phyloP scores from a whole-genome alignment of 2,797 vertebrate species.

The Sebastes steindachneri region DNA sequence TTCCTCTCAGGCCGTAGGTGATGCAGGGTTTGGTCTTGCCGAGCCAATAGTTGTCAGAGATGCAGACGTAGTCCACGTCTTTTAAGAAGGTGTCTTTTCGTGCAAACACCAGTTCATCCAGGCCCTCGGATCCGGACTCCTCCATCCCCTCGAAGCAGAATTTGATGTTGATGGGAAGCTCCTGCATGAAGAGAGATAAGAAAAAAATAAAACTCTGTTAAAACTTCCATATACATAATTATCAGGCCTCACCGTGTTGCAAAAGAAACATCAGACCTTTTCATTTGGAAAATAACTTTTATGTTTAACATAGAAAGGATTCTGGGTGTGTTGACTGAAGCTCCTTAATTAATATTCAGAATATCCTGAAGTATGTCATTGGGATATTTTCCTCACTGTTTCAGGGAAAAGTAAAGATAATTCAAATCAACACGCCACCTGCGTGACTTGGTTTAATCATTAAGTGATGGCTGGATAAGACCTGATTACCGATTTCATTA shows the following conservation, averaged over 20 bases:
- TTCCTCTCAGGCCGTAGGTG: conserved; percentile 95
- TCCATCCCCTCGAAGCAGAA: conserved; percentile 99
- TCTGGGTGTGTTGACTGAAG: not conserved
- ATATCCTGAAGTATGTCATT: not conserved
- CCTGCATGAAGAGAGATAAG: conserved; percentile 73
- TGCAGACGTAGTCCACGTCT: conserved; percentile 95
- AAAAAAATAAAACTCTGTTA: not conserved
- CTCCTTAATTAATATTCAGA: not conserved
- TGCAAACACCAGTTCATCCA: conserved; percentile 91
- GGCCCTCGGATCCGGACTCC: conserved; percentile 95
- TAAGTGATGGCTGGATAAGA: conserved; percentile 20
- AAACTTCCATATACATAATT: not conserved
- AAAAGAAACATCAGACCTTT: not conserved
- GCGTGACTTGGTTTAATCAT: conserved; percentile 50
- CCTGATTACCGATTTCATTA: not conserved
- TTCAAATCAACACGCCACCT: not conserved
- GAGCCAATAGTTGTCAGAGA: conserved; percentile 99
- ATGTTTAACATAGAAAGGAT: not conserved
- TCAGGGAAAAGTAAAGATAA: not conserved
- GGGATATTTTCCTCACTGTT: not conserved
- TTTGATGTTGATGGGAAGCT: conserved; percentile 95
- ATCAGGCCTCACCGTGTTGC: not conserved
- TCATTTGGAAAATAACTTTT: not conserved
- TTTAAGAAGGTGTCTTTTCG: conserved; percentile 91
- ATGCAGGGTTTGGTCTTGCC: conserved; percentile 97